Evolutionary conservation across 1,140 invertebrate species (phyloP).

Genomic region (Drosophila murphyi): DNA sequence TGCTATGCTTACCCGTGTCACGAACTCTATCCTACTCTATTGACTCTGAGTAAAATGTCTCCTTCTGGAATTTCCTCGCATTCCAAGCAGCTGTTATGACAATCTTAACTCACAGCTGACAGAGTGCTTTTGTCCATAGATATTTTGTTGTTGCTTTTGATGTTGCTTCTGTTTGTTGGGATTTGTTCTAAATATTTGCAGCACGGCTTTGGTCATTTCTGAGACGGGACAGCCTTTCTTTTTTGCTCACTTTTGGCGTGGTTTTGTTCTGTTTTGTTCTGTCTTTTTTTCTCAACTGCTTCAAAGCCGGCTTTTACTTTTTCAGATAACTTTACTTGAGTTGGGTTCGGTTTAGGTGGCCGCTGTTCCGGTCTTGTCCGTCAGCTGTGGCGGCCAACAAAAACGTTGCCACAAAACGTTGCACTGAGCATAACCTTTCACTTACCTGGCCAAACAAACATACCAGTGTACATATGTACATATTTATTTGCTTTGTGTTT

Average conservation of each 20-base stretch:
- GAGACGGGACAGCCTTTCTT: slow-evolving; percentile 30
- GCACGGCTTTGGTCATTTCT: slow-evolving; percentile 29
- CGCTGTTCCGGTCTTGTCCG: slow-evolving; percentile 21
- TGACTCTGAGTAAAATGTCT: not conserved
- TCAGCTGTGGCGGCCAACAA: slow-evolving; percentile 18
- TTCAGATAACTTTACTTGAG: slow-evolving; percentile 10
- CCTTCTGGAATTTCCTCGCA: not conserved
- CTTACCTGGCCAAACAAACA: slow-evolving; percentile 41
- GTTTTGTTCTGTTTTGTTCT: not conserved
- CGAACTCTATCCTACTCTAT: slow-evolving; percentile 1
- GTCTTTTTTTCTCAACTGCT: not conserved
- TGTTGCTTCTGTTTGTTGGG: slow-evolving; percentile 25
- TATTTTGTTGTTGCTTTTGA: slow-evolving; percentile 4
- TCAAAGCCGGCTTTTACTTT: slow-evolving; percentile 50
- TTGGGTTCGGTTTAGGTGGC: not conserved
- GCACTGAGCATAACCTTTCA: slow-evolving; percentile 63
- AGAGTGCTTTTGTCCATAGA: slow-evolving; percentile 24
- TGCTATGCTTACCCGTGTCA: not conserved
- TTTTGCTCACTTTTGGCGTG: slow-evolving; percentile 23
- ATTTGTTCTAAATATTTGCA: slow-evolving; percentile 61
- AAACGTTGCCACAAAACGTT: not conserved
- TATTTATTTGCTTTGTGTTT: slow-evolving; percentile 25
- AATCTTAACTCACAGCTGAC: slow-evolving; percentile 28
- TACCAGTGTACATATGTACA: slow-evolving; percentile 31
- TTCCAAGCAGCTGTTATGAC: slow-evolving; percentile 25